phyloP scores from a whole-genome alignment of 2,113 vertebrate species.

The Lipophrys pholis region DNA sequence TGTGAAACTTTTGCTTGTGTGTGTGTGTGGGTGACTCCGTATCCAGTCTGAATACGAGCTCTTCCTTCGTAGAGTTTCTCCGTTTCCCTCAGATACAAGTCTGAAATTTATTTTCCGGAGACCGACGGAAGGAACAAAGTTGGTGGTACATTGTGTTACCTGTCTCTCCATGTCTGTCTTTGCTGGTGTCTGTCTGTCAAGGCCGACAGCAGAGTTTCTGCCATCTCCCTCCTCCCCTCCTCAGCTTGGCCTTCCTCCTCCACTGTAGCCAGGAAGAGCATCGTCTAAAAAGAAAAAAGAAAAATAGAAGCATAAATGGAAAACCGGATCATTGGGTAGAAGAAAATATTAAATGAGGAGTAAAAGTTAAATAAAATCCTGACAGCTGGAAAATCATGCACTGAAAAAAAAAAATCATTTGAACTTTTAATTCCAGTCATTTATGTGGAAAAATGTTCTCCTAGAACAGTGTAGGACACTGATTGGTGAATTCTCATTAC shows the following conservation, averaged over 20 bases:
- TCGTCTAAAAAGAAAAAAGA: constrained; percentile 83
- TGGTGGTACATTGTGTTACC: constrained; percentile 80
- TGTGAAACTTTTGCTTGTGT: background rate
- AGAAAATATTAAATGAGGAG: background rate
- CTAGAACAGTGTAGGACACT: background rate
- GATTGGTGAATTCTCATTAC: background rate
- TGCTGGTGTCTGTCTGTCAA: constrained; percentile 90
- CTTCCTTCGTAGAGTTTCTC: background rate
- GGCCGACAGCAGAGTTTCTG: constrained; percentile 85
- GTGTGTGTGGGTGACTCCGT: background rate
- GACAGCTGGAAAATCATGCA: background rate
- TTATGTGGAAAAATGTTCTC: background rate
- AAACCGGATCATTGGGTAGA: background rate
- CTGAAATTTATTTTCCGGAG: constrained; percentile 16
- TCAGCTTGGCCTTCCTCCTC: constrained; percentile 80
- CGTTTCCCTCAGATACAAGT: constrained; percentile 27
- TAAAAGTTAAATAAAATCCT: background rate
- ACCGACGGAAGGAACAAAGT: constrained; percentile 24
- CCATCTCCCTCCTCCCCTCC: constrained; percentile 85
- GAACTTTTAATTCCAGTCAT: background rate
- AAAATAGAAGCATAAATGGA: constrained; percentile 55
- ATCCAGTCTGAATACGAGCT: constrained; percentile 4
- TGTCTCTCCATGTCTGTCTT: constrained; percentile 91
- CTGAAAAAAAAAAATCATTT: background rate
- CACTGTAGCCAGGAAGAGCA: constrained; percentile 81